Conservation (phyloP, 2,888 invertebrate species). For the Strigamia transsilvanica region DNA sequence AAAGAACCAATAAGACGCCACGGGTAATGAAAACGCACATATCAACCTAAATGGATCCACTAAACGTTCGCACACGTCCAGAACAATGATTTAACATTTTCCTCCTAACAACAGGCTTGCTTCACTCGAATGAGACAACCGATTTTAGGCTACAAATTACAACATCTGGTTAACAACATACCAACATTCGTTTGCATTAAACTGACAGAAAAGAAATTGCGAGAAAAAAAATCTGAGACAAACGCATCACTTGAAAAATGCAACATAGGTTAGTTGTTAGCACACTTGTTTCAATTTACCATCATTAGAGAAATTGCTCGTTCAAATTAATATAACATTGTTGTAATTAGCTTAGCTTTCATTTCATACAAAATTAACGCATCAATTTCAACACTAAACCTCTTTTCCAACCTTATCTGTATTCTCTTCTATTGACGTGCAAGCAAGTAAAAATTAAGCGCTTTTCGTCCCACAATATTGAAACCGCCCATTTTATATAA, state of each 20-base stretch:
- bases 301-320: constrained; percentile 26
- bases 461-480: too few relatives aligned
- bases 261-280: not conserved
- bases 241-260: not conserved
- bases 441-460: not conserved
- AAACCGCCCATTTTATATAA: too few relatives aligned
- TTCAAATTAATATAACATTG: constrained; percentile 34
- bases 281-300: not conserved
- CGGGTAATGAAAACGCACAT: constrained; percentile 49
- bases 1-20: constrained; percentile 46
- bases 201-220: not conserved
- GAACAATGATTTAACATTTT: constrained; percentile 45
- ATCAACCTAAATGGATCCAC: constrained; percentile 49
- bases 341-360: constrained; percentile 15
- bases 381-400: constrained; percentile 22
- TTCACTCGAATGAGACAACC: constrained; percentile 4
- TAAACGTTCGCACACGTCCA: constrained; percentile 39
- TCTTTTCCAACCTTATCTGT: not conserved
- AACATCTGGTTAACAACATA: constrained; percentile 35
- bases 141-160: constrained; percentile 27
- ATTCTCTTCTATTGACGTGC: not conserved
- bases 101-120: constrained; percentile 13
- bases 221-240: not conserved
- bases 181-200: constrained; percentile 2
- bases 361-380: constrained; percentile 10